A percentile compares a stretch with the other conserved stretches of the same genome.
Evolutionary conservation across 2,888 invertebrate genomes (phyloP).

Genomic region (Drosophila kambysellisi): DNA sequence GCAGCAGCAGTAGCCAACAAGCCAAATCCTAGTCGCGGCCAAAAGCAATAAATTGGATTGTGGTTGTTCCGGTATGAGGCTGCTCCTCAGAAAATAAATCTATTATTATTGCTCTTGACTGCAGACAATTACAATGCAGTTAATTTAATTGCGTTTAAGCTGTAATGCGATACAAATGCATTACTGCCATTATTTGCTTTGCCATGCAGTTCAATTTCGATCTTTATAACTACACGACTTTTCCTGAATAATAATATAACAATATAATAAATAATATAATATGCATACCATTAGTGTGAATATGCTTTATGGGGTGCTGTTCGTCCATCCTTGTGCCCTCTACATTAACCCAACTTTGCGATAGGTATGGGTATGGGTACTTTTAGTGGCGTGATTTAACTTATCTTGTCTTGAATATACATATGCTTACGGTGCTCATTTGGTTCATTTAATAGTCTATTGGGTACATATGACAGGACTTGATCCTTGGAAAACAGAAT

Average conservation of each 20-base stretch:
- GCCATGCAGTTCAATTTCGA: background rate
- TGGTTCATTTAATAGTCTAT: background rate
- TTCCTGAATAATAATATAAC: background rate
- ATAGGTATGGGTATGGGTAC: background rate
- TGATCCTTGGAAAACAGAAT: background rate
- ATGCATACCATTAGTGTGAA: background rate
- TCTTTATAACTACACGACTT: background rate
- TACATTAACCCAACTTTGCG: background rate
- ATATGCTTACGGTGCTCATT: background rate
- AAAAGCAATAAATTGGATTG: constrained; percentile 76
- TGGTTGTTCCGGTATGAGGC: constrained; percentile 16
- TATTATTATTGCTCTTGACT: constrained; percentile 53
- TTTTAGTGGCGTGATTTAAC: background rate
- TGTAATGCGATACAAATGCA: constrained; percentile 25
- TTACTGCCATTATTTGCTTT: constrained; percentile 1
- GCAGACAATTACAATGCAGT: constrained; percentile 58
- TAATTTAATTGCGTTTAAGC: constrained; percentile 60
- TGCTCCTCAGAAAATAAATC: constrained; percentile 43
- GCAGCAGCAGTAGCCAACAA: constrained; percentile 26
- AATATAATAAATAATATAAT: background rate
- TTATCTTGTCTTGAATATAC: background rate
- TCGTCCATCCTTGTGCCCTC: background rate
- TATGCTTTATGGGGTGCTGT: background rate
- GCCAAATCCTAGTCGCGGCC: constrained; percentile 66
- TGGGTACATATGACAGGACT: background rate